Percentiles rank a stretch among this genome's conserved stretches.
These are phyloP conservation scores for Sinocyclocheilus anshuiensis DNA, from an alignment of 2,113 vertebrate genomes.

Conservation along the genomic window DNA sequence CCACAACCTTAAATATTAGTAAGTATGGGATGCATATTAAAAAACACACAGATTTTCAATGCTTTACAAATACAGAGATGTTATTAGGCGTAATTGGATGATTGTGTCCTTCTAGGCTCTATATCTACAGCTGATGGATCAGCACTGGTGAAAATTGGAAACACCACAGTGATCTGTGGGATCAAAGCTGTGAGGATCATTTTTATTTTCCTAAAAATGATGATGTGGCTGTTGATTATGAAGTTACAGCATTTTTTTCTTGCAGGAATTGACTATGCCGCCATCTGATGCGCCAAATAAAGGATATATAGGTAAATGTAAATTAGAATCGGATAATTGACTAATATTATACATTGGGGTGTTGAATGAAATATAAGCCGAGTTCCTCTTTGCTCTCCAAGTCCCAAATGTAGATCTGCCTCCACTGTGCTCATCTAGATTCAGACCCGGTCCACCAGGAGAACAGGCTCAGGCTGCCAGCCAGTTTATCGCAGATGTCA, in stretches of 20 bases:
- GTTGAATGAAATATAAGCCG: neutral
- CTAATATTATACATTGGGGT: neutral
- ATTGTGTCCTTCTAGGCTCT: conserved; percentile 79
- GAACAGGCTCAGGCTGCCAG: conserved; percentile 94
- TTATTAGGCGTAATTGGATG: neutral
- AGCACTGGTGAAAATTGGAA: conserved; percentile 92
- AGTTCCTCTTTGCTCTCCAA: conserved; percentile 55
- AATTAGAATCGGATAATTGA: neutral
- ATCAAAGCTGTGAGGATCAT: conserved; percentile 85
- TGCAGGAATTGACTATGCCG: conserved; percentile 87
- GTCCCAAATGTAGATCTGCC: conserved; percentile 96
- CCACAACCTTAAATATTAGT: conserved; percentile 95
- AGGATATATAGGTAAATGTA: conserved; percentile 82
- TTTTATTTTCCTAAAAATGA: neutral
- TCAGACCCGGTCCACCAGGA: conserved; percentile 89
- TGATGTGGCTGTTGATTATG: neutral
- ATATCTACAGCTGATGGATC: conserved; percentile 94
- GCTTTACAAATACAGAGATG: too few species aligned
- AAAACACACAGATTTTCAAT: neutral
- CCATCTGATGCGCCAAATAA: conserved; percentile 81
- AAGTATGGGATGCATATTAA: conserved; percentile 52
- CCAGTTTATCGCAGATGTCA: conserved; percentile 92
- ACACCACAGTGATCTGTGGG: conserved; percentile 93
- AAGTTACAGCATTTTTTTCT: neutral
- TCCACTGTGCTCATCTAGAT: conserved; percentile 89